These are phyloP conservation scores for Lutjanus erythropterus DNA, from an alignment of 2,113 vertebrate species.

Conservation along the genomic window DNA sequence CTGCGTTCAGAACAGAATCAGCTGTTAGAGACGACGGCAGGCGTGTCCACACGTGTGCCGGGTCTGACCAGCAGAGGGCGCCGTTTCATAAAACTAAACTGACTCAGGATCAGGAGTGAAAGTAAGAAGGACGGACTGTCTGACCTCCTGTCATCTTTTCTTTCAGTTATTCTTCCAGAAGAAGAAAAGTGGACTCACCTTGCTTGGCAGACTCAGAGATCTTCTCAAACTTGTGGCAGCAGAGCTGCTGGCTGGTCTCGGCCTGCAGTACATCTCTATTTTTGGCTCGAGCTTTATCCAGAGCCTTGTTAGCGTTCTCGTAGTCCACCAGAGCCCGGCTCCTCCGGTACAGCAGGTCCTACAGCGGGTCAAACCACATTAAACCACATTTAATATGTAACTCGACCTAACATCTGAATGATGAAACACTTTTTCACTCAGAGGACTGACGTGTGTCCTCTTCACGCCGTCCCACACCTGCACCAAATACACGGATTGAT, in stretches of 20 bases:
- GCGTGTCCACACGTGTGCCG: too few species aligned
- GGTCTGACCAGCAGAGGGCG: too few species aligned
- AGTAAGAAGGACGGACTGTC: too few species aligned
- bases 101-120: too few species aligned
- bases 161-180: too few species aligned
- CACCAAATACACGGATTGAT: neutral
- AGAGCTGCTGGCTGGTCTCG: constrained; percentile 96
- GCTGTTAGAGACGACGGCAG: constrained; percentile 24
- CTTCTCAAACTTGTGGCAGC: constrained; percentile 99
- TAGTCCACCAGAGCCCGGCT: constrained; percentile 97
- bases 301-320: constrained; percentile 97
- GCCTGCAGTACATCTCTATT: constrained; percentile 98
- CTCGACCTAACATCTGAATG: neutral
- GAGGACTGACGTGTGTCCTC: too few species aligned
- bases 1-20: constrained; percentile 76
- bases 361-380: neutral
- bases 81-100: too few species aligned
- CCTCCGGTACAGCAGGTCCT: constrained; percentile 97
- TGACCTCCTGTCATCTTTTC: too few species aligned
- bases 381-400: too few species aligned
- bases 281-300: constrained; percentile 98
- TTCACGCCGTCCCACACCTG: too few species aligned
- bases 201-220: constrained; percentile 99
- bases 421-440: too few species aligned
- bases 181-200: constrained; percentile 87